Percentiles rank a stretch among this genome's conserved stretches.
phyloP scores from a whole-genome alignment of 2,113 vertebrate genomes.

The Dolichotis patagonum region DNA sequence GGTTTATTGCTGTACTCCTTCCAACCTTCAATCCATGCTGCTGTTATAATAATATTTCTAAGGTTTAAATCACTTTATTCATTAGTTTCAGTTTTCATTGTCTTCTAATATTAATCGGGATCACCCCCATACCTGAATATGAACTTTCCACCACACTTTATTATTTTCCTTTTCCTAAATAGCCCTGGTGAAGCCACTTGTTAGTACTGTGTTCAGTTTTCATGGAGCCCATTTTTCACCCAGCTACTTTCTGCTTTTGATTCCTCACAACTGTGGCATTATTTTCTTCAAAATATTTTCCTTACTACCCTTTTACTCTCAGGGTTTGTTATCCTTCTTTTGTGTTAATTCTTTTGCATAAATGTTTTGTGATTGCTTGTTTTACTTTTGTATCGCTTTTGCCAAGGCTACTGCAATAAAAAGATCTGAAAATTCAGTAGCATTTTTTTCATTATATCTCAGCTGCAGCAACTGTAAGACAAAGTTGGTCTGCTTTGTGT shows the following conservation, averaged over 20 bases:
- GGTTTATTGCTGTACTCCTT: not conserved
- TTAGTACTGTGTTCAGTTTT: not conserved
- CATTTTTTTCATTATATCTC: not conserved
- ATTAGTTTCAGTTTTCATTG: not conserved
- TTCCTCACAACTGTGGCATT: not conserved
- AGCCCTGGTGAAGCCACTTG: not conserved
- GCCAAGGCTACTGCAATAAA: not conserved
- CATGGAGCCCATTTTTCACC: not conserved
- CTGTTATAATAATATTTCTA: not conserved
- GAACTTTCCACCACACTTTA: not conserved
- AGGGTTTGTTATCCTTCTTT: not conserved
- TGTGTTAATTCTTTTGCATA: not conserved
- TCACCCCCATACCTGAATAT: not conserved
- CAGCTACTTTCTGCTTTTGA: not conserved
- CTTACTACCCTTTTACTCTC: not conserved
- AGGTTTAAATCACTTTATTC: not conserved
- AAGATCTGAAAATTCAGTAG: not conserved
- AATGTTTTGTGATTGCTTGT: not conserved
- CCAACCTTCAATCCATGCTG: no score
- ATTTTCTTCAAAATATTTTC: not conserved
- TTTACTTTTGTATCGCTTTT: constrained; percentile 1
- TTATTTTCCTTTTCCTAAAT: not conserved
- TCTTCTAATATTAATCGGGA: not conserved
- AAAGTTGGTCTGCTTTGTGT: not conserved
- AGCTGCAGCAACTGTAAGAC: not conserved